phyloP scores from a whole-genome alignment of 2,113 vertebrate species.

The Campylomormyrus tamandua region DNA sequence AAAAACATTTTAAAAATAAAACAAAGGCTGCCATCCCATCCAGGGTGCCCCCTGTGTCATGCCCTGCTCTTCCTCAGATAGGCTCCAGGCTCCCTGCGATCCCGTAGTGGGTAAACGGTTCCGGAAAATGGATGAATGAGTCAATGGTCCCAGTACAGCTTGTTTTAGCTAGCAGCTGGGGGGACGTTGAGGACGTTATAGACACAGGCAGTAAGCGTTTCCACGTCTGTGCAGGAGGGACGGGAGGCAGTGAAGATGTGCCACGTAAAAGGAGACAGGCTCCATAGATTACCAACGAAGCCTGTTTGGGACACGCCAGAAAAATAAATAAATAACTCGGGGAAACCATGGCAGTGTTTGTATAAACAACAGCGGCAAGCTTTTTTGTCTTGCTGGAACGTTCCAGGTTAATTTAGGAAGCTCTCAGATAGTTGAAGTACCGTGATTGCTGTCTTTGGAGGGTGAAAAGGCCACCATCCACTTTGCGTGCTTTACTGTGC shows the following conservation, averaged over 20 bases:
- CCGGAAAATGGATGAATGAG: neutral
- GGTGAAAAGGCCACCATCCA: neutral
- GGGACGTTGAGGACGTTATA: neutral
- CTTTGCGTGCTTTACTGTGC: neutral
- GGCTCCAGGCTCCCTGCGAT: neutral
- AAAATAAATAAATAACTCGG: conserved; percentile 38
- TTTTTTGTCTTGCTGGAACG: conserved; percentile 26
- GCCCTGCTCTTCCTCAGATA: neutral
- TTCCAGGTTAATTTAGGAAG: conserved; percentile 43
- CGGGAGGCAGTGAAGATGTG: neutral
- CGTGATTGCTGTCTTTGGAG: conserved; percentile 22
- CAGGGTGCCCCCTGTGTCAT: neutral
- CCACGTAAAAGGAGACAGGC: neutral
- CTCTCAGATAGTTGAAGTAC: conserved; percentile 40
- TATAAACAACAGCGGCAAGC: conserved; percentile 47
- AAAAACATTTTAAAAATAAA: neutral
- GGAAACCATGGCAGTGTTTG: conserved; percentile 56
- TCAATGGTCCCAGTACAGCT: neutral
- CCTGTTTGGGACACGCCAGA: conserved; percentile 38
- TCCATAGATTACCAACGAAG: neutral
- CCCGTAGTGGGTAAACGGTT: neutral
- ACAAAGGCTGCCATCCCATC: neutral
- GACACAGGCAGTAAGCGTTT: neutral
- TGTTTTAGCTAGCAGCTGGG: neutral
- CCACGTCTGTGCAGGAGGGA: neutral